These are phyloP conservation scores for Chunga burmeisteri DNA, from an alignment of 2,113 vertebrate species.

Conservation along the genomic window DNA sequence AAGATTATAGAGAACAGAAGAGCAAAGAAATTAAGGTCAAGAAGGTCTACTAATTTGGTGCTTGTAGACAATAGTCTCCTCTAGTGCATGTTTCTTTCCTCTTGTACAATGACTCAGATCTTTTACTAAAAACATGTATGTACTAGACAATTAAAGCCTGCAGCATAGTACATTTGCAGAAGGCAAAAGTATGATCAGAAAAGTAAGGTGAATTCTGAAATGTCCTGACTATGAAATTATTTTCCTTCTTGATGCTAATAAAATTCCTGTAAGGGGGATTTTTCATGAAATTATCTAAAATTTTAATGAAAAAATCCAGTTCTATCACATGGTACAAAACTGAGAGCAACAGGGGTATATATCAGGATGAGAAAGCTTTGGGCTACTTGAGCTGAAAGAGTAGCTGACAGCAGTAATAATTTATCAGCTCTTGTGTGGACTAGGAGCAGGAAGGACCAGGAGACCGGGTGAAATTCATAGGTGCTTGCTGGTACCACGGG, in stretches of 20 bases:
- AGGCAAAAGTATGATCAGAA: not conserved
- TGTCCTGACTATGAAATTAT: not conserved
- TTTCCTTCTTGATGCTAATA: not conserved
- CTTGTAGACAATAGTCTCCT: not conserved
- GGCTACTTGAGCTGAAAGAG: not conserved
- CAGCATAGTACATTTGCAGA: not conserved
- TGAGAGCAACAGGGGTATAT: not conserved
- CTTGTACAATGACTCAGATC: not conserved
- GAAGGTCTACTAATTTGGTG: conserved; percentile 1
- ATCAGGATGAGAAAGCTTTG: not conserved
- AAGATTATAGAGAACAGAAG: not conserved
- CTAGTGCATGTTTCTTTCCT: not conserved
- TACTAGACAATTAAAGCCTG: not conserved
- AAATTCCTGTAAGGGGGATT: not conserved
- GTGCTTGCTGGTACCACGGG: not conserved
- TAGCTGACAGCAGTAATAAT: not conserved
- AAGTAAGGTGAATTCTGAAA: not conserved
- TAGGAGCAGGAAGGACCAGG: not conserved
- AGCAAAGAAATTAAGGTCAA: conserved; percentile 45
- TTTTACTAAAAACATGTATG: not conserved
- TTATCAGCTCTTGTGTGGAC: not conserved
- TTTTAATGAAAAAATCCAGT: not conserved
- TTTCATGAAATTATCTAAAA: not conserved
- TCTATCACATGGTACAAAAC: not conserved
- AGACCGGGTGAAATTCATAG: not conserved